These are phyloP conservation scores for Fukomys damarensis DNA, from an alignment of 2,113 vertebrate genomes.

Conservation along the genomic window DNA sequence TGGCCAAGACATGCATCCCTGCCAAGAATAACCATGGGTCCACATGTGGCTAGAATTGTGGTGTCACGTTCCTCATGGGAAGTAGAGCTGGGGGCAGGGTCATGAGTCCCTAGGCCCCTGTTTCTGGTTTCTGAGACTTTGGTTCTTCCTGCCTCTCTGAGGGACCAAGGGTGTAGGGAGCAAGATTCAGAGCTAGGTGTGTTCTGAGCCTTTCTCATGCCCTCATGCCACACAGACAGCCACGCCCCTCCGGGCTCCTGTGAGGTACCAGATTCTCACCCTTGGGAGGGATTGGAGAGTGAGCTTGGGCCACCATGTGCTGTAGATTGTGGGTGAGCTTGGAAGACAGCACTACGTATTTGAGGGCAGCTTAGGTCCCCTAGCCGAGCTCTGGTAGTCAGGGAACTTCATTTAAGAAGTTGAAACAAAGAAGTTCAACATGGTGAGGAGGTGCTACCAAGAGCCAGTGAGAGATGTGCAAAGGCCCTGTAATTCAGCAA, in stretches of 20 bases:
- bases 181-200: not conserved
- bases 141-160: not conserved
- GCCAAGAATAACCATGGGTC: not conserved
- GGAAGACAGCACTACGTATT: fast-evolving
- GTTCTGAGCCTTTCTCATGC: not conserved
- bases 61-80: not conserved
- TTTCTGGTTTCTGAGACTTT: not conserved
- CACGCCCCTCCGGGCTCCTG: not conserved
- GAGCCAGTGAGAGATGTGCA: not conserved
- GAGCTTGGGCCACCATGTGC: not conserved
- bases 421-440: too few relatives aligned
- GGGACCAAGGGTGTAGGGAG: fast-evolving
- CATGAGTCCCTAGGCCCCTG: not conserved
- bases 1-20: not conserved
- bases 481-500: not conserved
- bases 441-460: not conserved
- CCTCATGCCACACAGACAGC: too few relatives aligned
- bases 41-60: not conserved
- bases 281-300: not conserved
- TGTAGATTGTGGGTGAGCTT: not conserved
- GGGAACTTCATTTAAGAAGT: too few relatives aligned
- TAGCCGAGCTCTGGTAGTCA: not conserved
- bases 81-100: not conserved
- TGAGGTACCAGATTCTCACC: not conserved
- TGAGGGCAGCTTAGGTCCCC: not conserved